These are phyloP conservation scores for Trichonephila inaurata DNA, from an alignment of 1,140 invertebrate genomes.

Conservation along the genomic window DNA sequence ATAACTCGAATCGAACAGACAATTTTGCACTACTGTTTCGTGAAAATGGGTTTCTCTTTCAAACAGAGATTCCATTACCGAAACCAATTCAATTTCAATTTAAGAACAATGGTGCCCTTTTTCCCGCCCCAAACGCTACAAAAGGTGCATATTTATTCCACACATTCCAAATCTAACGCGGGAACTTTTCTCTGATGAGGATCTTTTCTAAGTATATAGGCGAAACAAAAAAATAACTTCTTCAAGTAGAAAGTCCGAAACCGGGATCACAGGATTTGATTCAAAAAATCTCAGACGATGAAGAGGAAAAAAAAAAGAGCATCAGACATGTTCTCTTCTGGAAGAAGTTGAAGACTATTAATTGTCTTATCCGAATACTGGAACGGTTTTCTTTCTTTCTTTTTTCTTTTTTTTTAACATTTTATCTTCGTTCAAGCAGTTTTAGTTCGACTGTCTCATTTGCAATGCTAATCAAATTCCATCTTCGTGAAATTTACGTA, in stretches of 20 bases:
- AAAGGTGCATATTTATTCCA: slow-evolving; percentile 15
- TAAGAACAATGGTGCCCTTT: background rate
- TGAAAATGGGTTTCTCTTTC: background rate
- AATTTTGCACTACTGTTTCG: too few relatives aligned
- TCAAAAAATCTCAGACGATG: slow-evolving; percentile 26
- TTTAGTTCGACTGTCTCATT: slow-evolving; percentile 57
- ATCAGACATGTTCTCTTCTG: background rate
- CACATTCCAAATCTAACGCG: background rate
- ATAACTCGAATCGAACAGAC: too few relatives aligned
- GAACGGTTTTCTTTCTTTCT: slow-evolving; percentile 37
- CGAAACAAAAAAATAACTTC: background rate
- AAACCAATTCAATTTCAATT: background rate
- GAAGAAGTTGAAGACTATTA: slow-evolving; percentile 66
- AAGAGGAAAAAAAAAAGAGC: slow-evolving; percentile 25
- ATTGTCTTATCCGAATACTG: slow-evolving; percentile 60
- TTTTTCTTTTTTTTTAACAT: background rate
- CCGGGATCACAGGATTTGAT: background rate
- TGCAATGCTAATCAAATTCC: slow-evolving; percentile 72
- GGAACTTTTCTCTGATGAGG: background rate
- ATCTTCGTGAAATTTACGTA: slow-evolving; percentile 51
- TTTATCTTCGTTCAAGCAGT: slow-evolving; percentile 24
- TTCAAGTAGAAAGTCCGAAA: background rate
- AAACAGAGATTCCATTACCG: background rate
- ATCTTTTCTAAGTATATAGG: too few relatives aligned
- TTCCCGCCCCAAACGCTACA: background rate